These are phyloP conservation scores for Heliconius hewitsoni DNA, from an alignment of 1,140 invertebrate species.

Conservation along the genomic window DNA sequence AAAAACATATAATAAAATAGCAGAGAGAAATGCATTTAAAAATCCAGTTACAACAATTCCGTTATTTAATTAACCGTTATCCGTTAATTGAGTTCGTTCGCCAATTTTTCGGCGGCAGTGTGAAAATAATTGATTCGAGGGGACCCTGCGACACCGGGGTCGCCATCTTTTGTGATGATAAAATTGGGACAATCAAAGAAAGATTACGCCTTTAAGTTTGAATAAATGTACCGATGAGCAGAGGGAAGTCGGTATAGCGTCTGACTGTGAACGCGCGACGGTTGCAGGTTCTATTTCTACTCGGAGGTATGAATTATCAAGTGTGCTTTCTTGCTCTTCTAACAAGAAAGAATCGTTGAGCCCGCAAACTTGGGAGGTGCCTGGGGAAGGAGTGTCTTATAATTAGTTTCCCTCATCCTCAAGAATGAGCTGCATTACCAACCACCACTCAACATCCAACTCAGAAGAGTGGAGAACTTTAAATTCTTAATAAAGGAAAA, in stretches of 20 bases:
- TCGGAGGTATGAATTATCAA: no score
- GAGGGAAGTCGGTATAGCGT: not conserved
- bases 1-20: not conserved
- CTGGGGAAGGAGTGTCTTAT: no score
- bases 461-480: no score
- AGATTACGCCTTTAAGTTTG: not conserved
- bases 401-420: no score
- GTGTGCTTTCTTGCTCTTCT: no score
- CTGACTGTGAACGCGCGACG: no score
- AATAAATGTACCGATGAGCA: not conserved
- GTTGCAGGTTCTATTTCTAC: no score
- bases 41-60: constrained; percentile 38
- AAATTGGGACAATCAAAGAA: not conserved
- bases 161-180: not conserved
- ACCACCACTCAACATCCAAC: no score
- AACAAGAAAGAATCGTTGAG: no score
- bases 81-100: constrained; percentile 46
- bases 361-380: no score
- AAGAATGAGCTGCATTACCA: no score
- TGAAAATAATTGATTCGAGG: constrained; percentile 60
- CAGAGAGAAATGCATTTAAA: not conserved
- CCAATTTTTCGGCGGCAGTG: constrained; percentile 54
- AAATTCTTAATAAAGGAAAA: no score
- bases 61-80: constrained; percentile 53
- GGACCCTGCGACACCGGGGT: constrained; percentile 33